Base-by-base conservation (phyloP, 2,113 vertebrate species). In the Entosphenus tridentatus region DNA sequence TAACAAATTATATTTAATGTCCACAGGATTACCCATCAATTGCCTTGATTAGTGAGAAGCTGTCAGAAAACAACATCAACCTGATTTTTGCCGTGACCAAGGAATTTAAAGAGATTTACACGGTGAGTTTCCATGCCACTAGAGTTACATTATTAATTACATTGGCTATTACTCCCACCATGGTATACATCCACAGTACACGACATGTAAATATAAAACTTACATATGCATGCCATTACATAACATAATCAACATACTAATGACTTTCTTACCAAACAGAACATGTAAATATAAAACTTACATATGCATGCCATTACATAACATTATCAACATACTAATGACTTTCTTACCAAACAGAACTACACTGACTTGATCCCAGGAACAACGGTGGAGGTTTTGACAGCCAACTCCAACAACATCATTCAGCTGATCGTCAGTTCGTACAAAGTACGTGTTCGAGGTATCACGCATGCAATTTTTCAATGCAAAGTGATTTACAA, bases 21-120 rank as follows among this genome's bases (percentile, higher is more conserved):
- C 39, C 39, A 39, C 70, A 98, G 93, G 93, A 98, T 74, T 98
- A 97, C 73, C 93, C 93, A 2, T 96, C 92, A 8, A 76, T 98
- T 75, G 93, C 80, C 1, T 80, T 91, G 57, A 80, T 98, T 78
- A 84, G 80, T 0, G 86, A 96, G 56, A 98, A 95, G 76, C 81
- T 97, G 71, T 86, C 86, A 0, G 79, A 89, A 77, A 97, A 95
- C 75, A 98, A 98, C 72, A 95, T 98, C 71, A 89, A 95, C 76
- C 78, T 97, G 75, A 81, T 98, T 76, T 96, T 98, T 77, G 93
- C 89, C 10, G 93, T 98, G 74, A 95, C 89, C 0, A 70, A 69
- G 13, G 11, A 8, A 0, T 83, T 92, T 56, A 69, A 80, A 56
- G 73, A 71, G 0, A 83, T 93, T 68, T 98, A 98, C 73, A 77